A percentile compares a stretch with the other conserved stretches of the same genome.
These are phyloP conservation scores for Zele albiditarsus DNA, from an alignment of 2,888 invertebrate genomes.

Conservation along the genomic window DNA sequence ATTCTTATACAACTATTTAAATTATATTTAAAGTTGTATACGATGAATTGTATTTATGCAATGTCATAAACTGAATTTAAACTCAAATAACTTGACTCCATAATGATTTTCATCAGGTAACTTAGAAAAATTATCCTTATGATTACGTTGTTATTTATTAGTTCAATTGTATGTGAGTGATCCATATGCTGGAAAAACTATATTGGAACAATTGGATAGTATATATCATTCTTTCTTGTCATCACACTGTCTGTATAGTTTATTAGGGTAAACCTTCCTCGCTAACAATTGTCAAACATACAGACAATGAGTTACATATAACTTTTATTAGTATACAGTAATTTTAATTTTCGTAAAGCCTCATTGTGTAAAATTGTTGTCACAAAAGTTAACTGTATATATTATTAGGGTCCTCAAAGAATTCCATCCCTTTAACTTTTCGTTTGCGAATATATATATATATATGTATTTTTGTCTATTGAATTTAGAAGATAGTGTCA, in stretches of 20 bases:
- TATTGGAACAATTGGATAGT: background rate
- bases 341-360: background rate
- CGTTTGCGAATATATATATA: background rate
- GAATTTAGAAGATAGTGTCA: too few relatives aligned
- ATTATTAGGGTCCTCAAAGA: background rate
- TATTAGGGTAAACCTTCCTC: background rate
- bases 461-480: too few relatives aligned
- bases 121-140: background rate
- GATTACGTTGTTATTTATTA: background rate
- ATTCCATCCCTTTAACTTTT: background rate
- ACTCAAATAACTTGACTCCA: conserved; percentile 26
- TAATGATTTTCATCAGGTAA: background rate
- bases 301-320: background rate
- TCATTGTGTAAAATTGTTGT: background rate
- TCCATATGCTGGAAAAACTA: background rate
- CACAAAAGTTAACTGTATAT: background rate
- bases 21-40: background rate
- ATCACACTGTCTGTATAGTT: background rate
- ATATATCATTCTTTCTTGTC: background rate
- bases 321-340: background rate
- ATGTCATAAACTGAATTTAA: background rate
- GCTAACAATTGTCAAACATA: background rate
- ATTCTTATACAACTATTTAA: background rate
- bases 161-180: background rate
- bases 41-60: background rate